Base-by-base conservation (phyloP, 2,113 vertebrate genomes). In the Chionodraco myersi region DNA sequence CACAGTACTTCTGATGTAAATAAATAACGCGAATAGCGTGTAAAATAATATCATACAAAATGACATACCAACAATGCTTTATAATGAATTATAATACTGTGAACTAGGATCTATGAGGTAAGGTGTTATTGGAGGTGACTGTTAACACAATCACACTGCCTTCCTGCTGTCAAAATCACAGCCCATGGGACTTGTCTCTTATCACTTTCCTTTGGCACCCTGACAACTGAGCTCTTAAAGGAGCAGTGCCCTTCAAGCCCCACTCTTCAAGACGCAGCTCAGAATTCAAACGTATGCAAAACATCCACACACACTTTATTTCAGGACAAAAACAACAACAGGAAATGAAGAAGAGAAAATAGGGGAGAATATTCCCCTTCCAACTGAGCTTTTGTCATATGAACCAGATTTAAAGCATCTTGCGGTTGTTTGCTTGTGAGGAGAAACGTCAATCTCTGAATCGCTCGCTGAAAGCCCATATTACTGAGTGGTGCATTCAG, bases 161-260 rank as follows among this genome's bases (percentile, higher is more conserved):
- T 90, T 89, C 87, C 88, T 89, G 66, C 80, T 88, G 91, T 93
- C 90, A 89, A 90, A 30, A 91, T 88, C 86, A 80, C 74, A 77
- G 21, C 84, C 85, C 77, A 36, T 26, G 79, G 80, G 89, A 89
- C 80, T 70, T 52, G 80, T 73, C 77, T 80, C 89, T 86, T 89
- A 90, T 92, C 86, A 85, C 82, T 88, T 90, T 86, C 83, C 86
- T 75, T 68, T 79, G 79, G 83, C 72, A 1, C 65, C 12, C 57
- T 80, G 30, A 88, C 83, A 73, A 64, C 58, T 30, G 52, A 18
- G 69, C 80, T 88, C 81, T 88, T 85, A 88, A 91, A 92, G 89
- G 26, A 47, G 73, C 77, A 70, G 76, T 2, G 5, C 0, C 12
- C 36, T 47, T 53, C 11, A 45, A 65, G 34, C 73, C 14, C 62